Base-by-base conservation (phyloP, 2,113 vertebrate species). In the Pimephales promelas region DNA sequence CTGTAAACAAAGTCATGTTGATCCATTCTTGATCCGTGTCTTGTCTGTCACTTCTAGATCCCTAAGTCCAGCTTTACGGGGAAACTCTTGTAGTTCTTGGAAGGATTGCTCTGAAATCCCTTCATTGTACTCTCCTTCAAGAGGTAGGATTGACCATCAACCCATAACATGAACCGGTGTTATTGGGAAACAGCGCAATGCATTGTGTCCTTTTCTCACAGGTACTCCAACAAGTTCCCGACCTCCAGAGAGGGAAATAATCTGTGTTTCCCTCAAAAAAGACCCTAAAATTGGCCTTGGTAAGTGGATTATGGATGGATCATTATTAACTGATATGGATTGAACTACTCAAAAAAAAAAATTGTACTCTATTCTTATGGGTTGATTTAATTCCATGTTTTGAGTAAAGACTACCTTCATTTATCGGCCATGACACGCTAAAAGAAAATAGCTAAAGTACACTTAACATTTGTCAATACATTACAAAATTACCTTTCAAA, bases 231-330 rank as follows among this genome's bases (percentile, higher is more conserved):
- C 88, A 36, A 91, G 86, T 52, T 28, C 43, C 68, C 68, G 0
- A 66, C 82, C 87, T 59, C 86, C 91, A 59, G 93, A 95, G 77
- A 92, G 91, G 92, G 96, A 97, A 89, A 95, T 96, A 0, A 81
- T 97, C 28, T 94, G 91, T 56, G 93, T 97, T 85, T 90, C 92
- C 1, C 86, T 98, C 74, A 96, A 90, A 90, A 95, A 95, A 72
- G 96, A 98, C 47, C 86, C 94, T 3, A 94, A 92, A 82, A 86
- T 94, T 34, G 96, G 96, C 74, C 95, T 98, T 43, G 96, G 97
- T 98, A 90, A 94, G 94, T 56, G 26, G 13, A 77, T 56, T 26
- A 43, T 28, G 5, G 4, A 43, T 28, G 5, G 4, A 14, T 11
- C n/a, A 5, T 6, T 10, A 22, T 5, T 26, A 5, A 6, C 28